These are phyloP conservation scores for Platypus cylindrus DNA, from an alignment of 2,888 invertebrate species.

Conservation along the genomic window DNA sequence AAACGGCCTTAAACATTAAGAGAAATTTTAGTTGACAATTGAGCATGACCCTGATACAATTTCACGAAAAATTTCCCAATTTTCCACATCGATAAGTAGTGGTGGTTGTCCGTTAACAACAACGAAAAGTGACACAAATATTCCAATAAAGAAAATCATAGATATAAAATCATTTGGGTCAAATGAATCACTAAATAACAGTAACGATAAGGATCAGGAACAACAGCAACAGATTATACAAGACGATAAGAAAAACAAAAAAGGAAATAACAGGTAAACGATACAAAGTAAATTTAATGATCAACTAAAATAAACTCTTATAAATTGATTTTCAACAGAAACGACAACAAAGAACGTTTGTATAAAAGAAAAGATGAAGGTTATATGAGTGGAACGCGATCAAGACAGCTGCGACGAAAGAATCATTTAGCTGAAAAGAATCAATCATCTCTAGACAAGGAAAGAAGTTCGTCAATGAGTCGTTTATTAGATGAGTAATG, in stretches of 20 bases:
- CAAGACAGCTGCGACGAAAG: constrained; percentile 45
- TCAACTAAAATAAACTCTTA: neutral
- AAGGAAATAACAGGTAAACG: constrained; percentile 7
- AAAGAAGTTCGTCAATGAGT: constrained; percentile 77
- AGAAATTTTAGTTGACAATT: constrained; percentile 55
- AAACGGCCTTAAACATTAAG: neutral
- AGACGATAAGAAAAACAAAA: neutral
- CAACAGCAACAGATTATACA: too few species aligned
- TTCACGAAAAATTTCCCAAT: constrained; percentile 35
- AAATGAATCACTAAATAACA: constrained; percentile 22
- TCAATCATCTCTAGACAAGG: constrained; percentile 50
- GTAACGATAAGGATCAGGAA: too few species aligned
- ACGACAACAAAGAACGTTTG: constrained; percentile 35
- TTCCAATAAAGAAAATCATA: constrained; percentile 26
- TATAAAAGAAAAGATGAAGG: constrained; percentile 47
- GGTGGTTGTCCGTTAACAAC: constrained; percentile 32
- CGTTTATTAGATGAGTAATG: constrained; percentile 62
- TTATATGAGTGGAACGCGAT: constrained; percentile 49
- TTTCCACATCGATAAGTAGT: constrained; percentile 15
- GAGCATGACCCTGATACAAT: constrained; percentile 77
- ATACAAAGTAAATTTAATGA: too few species aligned
- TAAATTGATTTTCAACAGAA: constrained; percentile 7
- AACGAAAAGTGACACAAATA: constrained; percentile 34
- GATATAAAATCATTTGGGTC: constrained; percentile 24
- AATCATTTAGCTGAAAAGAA: constrained; percentile 34